These are phyloP conservation scores for Timema cristinae DNA, from an alignment of 2,888 invertebrate genomes.

Conservation along the genomic window DNA sequence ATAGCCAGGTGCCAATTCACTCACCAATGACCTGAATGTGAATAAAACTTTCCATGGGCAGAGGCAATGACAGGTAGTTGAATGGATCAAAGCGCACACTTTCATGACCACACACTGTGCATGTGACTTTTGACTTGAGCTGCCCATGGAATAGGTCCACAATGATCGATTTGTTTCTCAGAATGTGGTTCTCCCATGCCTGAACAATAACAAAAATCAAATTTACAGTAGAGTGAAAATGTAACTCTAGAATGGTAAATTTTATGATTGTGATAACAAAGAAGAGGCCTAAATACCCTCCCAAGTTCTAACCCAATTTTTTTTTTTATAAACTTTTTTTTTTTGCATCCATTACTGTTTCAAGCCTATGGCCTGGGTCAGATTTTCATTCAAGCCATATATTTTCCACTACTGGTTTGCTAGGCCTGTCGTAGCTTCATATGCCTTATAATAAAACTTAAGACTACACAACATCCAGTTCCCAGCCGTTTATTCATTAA, in stretches of 20 bases:
- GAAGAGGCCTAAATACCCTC: neutral
- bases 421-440: too few species aligned
- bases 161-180: constrained; percentile 80
- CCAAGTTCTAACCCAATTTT: neutral
- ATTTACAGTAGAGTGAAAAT: neutral
- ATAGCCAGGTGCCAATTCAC: neutral
- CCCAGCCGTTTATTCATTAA: too few species aligned
- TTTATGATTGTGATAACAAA: constrained; percentile 16
- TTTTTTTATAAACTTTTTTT: neutral
- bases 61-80: constrained; percentile 81
- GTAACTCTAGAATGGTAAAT: constrained; percentile 23
- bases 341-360: too few species aligned
- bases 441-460: too few species aligned
- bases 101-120: constrained; percentile 75
- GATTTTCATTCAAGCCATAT: neutral
- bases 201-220: constrained; percentile 33
- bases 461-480: too few species aligned
- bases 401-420: neutral
- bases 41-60: constrained; percentile 84
- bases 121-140: constrained; percentile 76
- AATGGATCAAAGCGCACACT: constrained; percentile 90
- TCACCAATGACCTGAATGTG: constrained; percentile 65
- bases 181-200: constrained; percentile 80
- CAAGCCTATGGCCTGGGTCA: too few species aligned
- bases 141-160: constrained; percentile 91